phyloP scores from a whole-genome alignment of 2,888 invertebrate genomes.

The Drosophila paracracens region DNA sequence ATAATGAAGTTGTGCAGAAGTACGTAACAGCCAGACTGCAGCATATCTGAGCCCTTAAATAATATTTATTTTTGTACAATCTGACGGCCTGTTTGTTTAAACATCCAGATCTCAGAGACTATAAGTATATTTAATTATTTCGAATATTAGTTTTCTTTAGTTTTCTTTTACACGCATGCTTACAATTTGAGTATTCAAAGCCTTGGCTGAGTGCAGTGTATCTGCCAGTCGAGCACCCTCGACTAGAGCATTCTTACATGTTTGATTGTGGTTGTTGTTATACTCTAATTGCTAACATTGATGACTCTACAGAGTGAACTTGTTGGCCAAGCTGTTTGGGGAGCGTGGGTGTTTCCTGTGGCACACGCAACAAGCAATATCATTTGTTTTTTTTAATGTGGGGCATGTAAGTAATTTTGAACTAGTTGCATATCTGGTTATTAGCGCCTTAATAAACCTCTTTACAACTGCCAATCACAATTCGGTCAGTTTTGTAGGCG shows the following conservation, averaged over 20 bases:
- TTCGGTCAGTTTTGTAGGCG: slow-evolving; percentile 22
- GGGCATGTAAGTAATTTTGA: slow-evolving; percentile 18
- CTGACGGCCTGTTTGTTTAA: neutral
- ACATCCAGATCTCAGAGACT: neutral
- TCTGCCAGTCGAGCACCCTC: neutral
- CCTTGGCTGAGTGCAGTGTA: neutral
- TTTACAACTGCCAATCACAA: slow-evolving; percentile 69
- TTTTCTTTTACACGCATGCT: neutral
- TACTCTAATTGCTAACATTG: slow-evolving; percentile 45
- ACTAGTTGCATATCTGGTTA: slow-evolving; percentile 60
- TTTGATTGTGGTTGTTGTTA: slow-evolving; percentile 5
- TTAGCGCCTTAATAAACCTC: slow-evolving; percentile 71
- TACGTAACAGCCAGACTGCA: neutral
- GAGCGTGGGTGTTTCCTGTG: slow-evolving; percentile 65
- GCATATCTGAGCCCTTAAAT: neutral
- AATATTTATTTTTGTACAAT: neutral
- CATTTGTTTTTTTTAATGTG: slow-evolving; percentile 25
- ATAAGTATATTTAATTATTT: neutral
- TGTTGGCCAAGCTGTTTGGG: slow-evolving; percentile 28
- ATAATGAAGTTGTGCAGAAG: neutral
- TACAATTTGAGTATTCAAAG: neutral
- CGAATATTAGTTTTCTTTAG: neutral
- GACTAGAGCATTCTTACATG: neutral
- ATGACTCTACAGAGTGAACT: slow-evolving; percentile 34
- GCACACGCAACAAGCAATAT: slow-evolving; percentile 52